These are phyloP conservation scores for Isoperla grammatica DNA, from an alignment of 2,888 invertebrate species.

Conservation along the genomic window DNA sequence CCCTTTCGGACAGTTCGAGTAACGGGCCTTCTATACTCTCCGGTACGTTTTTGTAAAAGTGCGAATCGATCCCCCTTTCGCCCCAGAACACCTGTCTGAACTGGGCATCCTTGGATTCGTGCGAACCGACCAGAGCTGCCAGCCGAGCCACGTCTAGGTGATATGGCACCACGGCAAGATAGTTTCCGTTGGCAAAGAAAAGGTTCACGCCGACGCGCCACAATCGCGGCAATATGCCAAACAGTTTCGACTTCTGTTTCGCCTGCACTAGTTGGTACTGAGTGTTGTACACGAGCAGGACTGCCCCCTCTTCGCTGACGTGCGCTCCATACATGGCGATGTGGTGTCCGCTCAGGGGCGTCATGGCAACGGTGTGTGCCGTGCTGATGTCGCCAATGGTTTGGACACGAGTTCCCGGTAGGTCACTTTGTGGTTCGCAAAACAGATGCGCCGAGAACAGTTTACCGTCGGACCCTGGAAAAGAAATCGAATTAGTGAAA, in stretches of 20 bases:
- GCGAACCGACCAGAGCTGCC: conserved; percentile 52
- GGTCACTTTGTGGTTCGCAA: conserved; percentile 31
- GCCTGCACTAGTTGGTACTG: conserved; percentile 60
- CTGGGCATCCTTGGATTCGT: conserved; percentile 29
- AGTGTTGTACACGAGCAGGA: conserved; percentile 56
- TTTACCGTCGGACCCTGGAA: conserved; percentile 62
- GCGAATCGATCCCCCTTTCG: conserved; percentile 19
- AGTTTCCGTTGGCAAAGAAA: conserved; percentile 57
- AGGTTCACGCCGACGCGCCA: conserved; percentile 54
- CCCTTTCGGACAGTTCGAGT: conserved; percentile 8
- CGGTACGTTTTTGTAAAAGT: conserved; percentile 13
- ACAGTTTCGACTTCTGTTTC: conserved; percentile 57
- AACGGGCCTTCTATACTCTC: conserved; percentile 25
- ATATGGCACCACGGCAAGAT: conserved; percentile 58
- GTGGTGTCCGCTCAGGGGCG: conserved; percentile 57
- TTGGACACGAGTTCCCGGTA: conserved; percentile 46
- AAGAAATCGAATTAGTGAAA: background rate
- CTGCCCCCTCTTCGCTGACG: conserved; percentile 59
- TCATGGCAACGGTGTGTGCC: conserved; percentile 52
- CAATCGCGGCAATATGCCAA: conserved; percentile 53
- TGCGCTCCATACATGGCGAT: conserved; percentile 64
- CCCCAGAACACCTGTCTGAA: conserved; percentile 6
- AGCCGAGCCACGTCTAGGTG: conserved; percentile 54
- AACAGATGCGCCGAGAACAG: conserved; percentile 51
- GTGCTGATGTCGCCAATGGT: conserved; percentile 54